Percentiles rank a stretch among this genome's conserved stretches.
phyloP scores from a whole-genome alignment of 2,888 invertebrate genomes.

The Lypha dubia region DNA sequence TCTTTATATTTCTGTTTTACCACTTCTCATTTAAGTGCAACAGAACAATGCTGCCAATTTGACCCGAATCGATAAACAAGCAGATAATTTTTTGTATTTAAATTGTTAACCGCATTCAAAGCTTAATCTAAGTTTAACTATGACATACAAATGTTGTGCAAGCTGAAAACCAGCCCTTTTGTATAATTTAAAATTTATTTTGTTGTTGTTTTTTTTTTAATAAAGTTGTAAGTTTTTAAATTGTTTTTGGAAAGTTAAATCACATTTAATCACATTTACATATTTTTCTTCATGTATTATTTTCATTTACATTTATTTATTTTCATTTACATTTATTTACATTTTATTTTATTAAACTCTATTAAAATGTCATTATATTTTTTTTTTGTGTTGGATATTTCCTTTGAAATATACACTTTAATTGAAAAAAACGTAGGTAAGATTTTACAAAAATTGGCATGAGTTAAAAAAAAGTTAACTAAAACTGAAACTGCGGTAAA shows the following conservation, averaged over 20 bases:
- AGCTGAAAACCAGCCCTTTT: background rate
- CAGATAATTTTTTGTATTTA: background rate
- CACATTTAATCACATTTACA: conserved; percentile 66
- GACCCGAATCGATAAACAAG: too few relatives aligned
- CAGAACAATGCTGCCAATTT: too few relatives aligned
- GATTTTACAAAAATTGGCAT: too few relatives aligned
- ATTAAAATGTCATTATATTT: background rate
- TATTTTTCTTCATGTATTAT: conserved; percentile 33
- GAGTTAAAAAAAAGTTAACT: too few relatives aligned
- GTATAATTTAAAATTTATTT: background rate
- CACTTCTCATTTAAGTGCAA: too few relatives aligned
- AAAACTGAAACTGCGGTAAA: too few relatives aligned
- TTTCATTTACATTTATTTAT: conserved; percentile 3
- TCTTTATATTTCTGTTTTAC: too few relatives aligned
- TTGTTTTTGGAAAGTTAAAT: conserved; percentile 26
- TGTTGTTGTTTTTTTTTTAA: background rate
- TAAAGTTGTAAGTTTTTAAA: background rate
- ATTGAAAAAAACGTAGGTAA: too few relatives aligned
- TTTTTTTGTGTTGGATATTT: too few relatives aligned
- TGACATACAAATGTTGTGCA: background rate
- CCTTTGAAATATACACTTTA: too few relatives aligned
- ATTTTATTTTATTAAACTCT: background rate
- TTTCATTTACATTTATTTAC: background rate
- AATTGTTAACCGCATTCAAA: background rate
- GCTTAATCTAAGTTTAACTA: background rate